These are phyloP conservation scores for Mastomys coucha DNA, from an alignment of 2,113 vertebrate genomes.

Conservation along the genomic window DNA sequence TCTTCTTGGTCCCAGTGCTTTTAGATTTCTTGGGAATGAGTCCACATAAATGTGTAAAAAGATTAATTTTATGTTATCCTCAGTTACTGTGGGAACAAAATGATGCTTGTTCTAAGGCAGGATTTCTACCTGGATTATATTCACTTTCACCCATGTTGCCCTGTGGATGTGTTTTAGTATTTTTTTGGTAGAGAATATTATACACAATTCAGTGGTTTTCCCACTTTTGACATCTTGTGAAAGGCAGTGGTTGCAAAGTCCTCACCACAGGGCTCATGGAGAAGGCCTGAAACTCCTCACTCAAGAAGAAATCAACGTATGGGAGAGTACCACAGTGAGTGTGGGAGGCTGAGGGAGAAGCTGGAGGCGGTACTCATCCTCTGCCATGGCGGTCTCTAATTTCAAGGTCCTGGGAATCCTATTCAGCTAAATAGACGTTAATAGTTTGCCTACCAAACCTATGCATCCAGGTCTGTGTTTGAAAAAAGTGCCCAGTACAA, in stretches of 20 bases:
- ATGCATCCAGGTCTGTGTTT: neutral
- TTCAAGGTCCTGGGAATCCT: neutral
- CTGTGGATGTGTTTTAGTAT: neutral
- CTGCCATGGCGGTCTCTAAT: neutral
- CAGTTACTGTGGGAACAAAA: neutral
- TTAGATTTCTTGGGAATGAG: neutral
- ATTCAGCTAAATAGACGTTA: neutral
- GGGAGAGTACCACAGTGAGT: no score
- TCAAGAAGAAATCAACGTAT: neutral
- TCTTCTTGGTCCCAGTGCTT: neutral
- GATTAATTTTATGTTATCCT: constrained; percentile 15
- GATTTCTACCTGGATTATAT: neutral
- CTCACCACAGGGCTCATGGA: neutral
- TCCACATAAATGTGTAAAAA: neutral
- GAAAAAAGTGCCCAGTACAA: neutral
- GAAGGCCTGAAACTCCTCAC: neutral
- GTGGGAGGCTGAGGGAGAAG: neutral
- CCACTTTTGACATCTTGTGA: neutral
- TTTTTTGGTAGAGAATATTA: neutral
- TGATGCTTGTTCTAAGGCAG: neutral
- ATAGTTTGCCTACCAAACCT: neutral
- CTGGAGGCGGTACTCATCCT: accelerated
- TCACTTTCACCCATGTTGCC: neutral
- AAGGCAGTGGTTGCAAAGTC: neutral
- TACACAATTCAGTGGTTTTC: neutral